phyloP scores from a whole-genome alignment of 2,888 invertebrate species.

The Mythimna impura region DNA sequence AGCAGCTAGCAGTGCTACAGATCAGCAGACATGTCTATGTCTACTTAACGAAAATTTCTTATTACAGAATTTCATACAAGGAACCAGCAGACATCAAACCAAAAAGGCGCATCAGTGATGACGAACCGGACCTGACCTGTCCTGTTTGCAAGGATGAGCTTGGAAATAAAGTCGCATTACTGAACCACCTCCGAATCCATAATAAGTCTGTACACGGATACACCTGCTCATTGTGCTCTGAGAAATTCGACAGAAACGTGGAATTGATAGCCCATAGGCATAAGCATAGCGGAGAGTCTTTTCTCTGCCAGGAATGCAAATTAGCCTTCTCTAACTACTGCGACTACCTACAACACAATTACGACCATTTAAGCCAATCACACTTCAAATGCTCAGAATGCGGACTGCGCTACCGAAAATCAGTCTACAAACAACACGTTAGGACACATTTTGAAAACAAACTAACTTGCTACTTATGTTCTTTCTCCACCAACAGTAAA shows the following conservation, averaged over 20 bases:
- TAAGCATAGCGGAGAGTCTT: slow-evolving; percentile 53
- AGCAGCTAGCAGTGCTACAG: too few relatives aligned
- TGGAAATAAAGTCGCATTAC: slow-evolving; percentile 24
- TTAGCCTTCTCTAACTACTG: slow-evolving; percentile 66
- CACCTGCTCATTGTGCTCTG: slow-evolving; percentile 63
- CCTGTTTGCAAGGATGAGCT: slow-evolving; percentile 36
- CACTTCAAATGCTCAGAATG: slow-evolving; percentile 66
- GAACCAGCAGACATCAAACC: slow-evolving; percentile 18
- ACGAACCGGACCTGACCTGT: slow-evolving; percentile 16
- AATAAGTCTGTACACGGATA: slow-evolving; percentile 33
- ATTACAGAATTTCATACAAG: slow-evolving; percentile 44
- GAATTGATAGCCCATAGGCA: slow-evolving; percentile 66
- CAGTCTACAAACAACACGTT: slow-evolving; percentile 58
- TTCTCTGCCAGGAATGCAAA: slow-evolving; percentile 64
- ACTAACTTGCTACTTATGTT: slow-evolving; percentile 45
- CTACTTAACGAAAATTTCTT: not conserved
- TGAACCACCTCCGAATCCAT: slow-evolving; percentile 48
- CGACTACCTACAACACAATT: slow-evolving; percentile 63
- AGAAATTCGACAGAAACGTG: slow-evolving; percentile 62
- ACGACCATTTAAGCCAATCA: slow-evolving; percentile 42
- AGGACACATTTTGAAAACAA: slow-evolving; percentile 59
- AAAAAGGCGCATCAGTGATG: slow-evolving; percentile 6
- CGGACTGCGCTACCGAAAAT: slow-evolving; percentile 26
- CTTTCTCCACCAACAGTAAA: slow-evolving; percentile 4
- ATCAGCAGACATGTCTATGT: too few relatives aligned